phyloP scores from a whole-genome alignment of 35 echinoderm and acorn worm genomes.

The Ophioderma brevispina region DNA sequence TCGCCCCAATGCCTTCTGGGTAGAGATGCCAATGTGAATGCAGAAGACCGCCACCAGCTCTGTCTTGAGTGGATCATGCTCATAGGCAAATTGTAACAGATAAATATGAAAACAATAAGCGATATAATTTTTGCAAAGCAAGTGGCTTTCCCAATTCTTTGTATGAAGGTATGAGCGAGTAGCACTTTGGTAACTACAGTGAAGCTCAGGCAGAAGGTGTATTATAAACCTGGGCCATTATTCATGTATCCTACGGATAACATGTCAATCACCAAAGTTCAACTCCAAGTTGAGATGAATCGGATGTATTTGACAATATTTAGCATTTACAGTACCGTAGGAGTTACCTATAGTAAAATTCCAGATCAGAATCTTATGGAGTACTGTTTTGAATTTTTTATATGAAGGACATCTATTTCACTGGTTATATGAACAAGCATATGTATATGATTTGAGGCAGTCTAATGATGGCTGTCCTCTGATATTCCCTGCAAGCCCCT shows the following conservation, averaged over 20 bases:
- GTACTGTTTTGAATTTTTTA: not conserved
- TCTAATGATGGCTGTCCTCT: not conserved
- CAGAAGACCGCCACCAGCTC: slow-evolving; percentile 80
- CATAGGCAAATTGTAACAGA: slow-evolving; percentile 83
- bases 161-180: too few species aligned
- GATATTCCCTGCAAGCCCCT: not conserved
- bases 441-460: not conserved
- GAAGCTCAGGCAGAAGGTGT: not conserved
- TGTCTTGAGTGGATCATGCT: slow-evolving; percentile 83
- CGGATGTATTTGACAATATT: too few species aligned
- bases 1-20: slow-evolving; percentile 84
- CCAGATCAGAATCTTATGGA: too few species aligned
- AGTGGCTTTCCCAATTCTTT: too few species aligned
- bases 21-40: slow-evolving; percentile 94
- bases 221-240: not conserved
- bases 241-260: not conserved
- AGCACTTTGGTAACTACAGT: not conserved
- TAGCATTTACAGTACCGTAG: too few species aligned
- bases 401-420: not conserved
- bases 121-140: too few species aligned
- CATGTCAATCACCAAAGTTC: too few species aligned
- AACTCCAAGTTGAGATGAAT: too few species aligned
- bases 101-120: slow-evolving; percentile 17
- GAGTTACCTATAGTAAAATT: too few species aligned
- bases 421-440: not conserved